Percentiles rank a stretch among this genome's conserved stretches.
Evolutionary conservation across 2,797 vertebrate genomes (phyloP).

Genomic region (Emys orbicularis): DNA sequence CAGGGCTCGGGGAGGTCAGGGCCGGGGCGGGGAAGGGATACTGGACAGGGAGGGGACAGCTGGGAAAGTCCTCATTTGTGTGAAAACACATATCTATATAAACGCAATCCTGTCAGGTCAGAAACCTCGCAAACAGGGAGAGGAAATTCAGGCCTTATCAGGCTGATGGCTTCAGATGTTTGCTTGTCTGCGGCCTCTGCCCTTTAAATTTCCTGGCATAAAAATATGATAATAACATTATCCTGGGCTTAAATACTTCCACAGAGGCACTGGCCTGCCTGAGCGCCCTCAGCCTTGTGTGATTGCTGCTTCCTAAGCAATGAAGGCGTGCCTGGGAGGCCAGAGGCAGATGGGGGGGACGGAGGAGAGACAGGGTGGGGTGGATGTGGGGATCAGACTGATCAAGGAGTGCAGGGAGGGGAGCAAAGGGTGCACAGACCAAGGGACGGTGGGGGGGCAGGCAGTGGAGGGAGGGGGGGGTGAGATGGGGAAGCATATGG

Average conservation of each 20-base stretch:
- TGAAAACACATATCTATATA: not conserved
- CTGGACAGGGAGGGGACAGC: not conserved
- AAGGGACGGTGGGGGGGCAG: not conserved
- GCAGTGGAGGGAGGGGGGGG: not conserved
- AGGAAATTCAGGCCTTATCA: not conserved
- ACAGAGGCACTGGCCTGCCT: not conserved
- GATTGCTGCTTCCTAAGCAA: not conserved
- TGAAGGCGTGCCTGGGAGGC: not conserved
- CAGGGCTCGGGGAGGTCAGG: not conserved
- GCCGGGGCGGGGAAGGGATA: not conserved
- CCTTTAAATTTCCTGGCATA: not conserved
- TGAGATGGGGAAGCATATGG: not conserved
- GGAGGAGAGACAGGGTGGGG: not conserved
- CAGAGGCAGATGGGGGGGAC: not conserved
- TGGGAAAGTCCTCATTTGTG: slow-evolving; percentile 12
- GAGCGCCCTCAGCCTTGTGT: not conserved
- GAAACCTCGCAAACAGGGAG: not conserved
- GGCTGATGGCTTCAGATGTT: not conserved
- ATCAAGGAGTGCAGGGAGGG: not conserved
- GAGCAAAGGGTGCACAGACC: not conserved
- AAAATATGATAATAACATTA: not conserved
- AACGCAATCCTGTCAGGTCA: not conserved
- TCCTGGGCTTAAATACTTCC: not conserved
- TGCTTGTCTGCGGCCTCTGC: not conserved
- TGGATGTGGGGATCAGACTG: not conserved